Evolutionary conservation across 2,888 invertebrate genomes (phyloP).

Genomic region (Andrena chrysosceles): DNA sequence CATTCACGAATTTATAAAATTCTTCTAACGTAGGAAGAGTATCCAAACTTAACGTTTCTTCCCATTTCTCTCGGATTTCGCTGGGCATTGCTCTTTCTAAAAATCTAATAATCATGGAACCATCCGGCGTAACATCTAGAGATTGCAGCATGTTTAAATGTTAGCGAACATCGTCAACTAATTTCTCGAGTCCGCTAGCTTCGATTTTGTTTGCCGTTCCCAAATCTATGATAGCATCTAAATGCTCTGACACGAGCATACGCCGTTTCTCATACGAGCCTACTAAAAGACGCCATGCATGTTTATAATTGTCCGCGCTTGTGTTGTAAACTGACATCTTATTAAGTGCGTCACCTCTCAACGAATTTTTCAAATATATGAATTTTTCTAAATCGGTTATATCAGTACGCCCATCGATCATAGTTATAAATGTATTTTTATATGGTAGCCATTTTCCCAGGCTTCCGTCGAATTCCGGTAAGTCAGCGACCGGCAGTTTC

Average conservation of each 20-base stretch:
- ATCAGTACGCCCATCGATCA: constrained; percentile 10
- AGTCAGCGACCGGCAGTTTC: too few species aligned
- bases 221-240: background rate
- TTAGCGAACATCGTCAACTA: too few species aligned
- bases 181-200: background rate
- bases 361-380: background rate
- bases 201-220: background rate
- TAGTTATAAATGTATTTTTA: background rate
- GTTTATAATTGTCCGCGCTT: constrained; percentile 1
- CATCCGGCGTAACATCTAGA: background rate
- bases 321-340: too few species aligned
- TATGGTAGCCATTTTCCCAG: constrained; percentile 14
- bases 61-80: background rate
- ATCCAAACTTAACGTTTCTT: background rate
- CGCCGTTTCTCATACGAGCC: background rate
- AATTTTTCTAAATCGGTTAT: constrained; percentile 26
- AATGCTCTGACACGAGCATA: background rate
- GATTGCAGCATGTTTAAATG: too few species aligned
- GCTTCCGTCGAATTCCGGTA: too few species aligned
- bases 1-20: too few species aligned
- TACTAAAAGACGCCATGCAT: background rate
- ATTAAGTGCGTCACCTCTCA: too few species aligned
- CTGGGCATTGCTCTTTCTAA: background rate
- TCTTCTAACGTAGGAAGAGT: background rate
- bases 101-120: background rate